Base-by-base conservation (phyloP, 2,888 invertebrate genomes). In the Cenopis cana region DNA sequence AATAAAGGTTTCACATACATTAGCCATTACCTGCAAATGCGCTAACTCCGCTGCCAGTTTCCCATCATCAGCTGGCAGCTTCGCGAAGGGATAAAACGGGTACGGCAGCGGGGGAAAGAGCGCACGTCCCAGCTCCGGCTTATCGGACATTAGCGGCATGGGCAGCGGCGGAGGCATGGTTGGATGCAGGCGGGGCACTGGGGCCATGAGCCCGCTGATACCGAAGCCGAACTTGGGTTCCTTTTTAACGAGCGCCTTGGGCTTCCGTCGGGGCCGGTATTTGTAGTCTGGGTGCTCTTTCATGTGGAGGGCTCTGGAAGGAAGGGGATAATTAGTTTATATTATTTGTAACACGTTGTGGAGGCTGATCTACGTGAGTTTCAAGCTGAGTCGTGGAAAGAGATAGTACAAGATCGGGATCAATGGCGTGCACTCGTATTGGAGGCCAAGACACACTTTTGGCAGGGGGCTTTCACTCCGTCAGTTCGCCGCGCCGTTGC, bases 201-300 rank as follows among this genome's bases (percentile, higher is more conserved):
- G 94, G 0, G 95, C 95, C 87, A 96, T 91, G 14, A 96, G 89
- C 0, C 95, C 95, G 70, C 95, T 94, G 81, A 96, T 94, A 5
- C 95, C 94, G 86, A 96, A 96, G 6, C 95, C 95, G 82, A 95
- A 96, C 82, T 96, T 96, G 29, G 95, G 95, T 79, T 97, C 97
- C 79, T 97, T 97, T 87, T 97, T 97, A 75, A 97, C 95, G 14
- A 97, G 93, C 0, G 97, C 96, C 87, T 98, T 98, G 5, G 98
- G 98, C 89, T 98, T 98, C 82, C 98, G 94, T 68, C 98, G 94
- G 12, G 98, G 98, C 56, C 98, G 95, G 93, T 98, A 98, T 90
- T 98, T 98, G 94, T 98, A 98, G 91, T 98, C 98, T 8, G 98
- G 98, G 82, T 98, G 98, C 85, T 98, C 98, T 90, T 97, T 98